Percentiles rank a stretch among this genome's conserved stretches.
Evolutionary conservation across 2,797 vertebrate genomes (phyloP).

Genomic region (Sitta carolinensis): DNA sequence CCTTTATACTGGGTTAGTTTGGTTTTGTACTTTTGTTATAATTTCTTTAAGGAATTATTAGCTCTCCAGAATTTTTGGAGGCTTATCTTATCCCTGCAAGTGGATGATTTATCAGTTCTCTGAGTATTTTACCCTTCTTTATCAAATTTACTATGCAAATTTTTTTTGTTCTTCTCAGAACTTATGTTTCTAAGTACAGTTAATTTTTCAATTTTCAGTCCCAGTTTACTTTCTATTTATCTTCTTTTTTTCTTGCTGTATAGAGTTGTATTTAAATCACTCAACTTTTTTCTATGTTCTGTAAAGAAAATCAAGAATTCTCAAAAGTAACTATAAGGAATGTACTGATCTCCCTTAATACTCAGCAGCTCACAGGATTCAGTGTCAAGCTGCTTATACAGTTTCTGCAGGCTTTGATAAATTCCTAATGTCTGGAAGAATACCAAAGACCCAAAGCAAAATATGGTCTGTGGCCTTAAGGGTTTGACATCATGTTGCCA

Average conservation of each 20-base stretch:
- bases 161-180: not conserved
- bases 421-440: slow-evolving; percentile 3
- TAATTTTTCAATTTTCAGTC: not conserved
- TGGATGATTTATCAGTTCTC: not conserved
- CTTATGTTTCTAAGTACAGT: not conserved
- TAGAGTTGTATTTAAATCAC: not conserved
- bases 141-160: not conserved
- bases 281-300: not conserved
- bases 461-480: not conserved
- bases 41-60: not conserved
- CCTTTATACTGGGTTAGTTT: not conserved
- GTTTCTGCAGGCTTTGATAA: slow-evolving; percentile 8
- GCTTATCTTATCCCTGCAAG: not conserved
- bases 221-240: not conserved
- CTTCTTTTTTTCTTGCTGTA: not conserved
- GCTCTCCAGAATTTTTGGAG: not conserved
- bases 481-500: not conserved
- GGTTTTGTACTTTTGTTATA: not conserved
- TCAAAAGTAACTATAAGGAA: not conserved
- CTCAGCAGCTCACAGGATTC: not conserved
- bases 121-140: not conserved
- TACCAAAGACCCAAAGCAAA: not conserved
- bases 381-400: not conserved
- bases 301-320: not conserved
- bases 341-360: not conserved